Evolutionary conservation across 2,113 vertebrate species (phyloP).

Genomic region (Psammodynastes pulverulentus): DNA sequence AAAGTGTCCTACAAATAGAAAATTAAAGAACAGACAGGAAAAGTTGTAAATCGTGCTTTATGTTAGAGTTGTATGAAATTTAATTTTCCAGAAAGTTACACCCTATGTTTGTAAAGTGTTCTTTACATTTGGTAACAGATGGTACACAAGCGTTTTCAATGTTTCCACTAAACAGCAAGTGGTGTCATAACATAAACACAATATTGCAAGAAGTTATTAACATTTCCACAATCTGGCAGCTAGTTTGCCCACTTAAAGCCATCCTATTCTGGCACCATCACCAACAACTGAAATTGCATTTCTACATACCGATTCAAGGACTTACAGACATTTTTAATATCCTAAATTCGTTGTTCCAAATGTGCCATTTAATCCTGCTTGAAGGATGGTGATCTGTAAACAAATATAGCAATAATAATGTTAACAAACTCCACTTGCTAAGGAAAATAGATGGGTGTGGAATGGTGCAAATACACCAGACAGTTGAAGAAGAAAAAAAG

Average conservation of each 20-base stretch:
- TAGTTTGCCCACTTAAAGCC: slow-evolving; percentile 68
- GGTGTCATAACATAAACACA: slow-evolving; percentile 71
- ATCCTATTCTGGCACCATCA: slow-evolving; percentile 56
- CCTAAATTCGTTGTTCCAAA: neutral
- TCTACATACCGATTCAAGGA: neutral
- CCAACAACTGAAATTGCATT: neutral
- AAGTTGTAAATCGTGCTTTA: slow-evolving; percentile 72
- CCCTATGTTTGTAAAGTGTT: slow-evolving; percentile 74
- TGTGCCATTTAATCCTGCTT: neutral
- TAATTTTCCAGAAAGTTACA: slow-evolving; percentile 71
- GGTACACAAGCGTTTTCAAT: slow-evolving; percentile 69
- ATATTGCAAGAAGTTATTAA: slow-evolving; percentile 76
- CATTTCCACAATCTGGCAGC: slow-evolving; percentile 72
- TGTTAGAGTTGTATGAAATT: slow-evolving; percentile 61
- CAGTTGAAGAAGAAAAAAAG: neutral
- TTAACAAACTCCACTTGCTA: neutral
- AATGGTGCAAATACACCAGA: neutral
- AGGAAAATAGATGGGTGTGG: neutral
- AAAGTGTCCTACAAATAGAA: slow-evolving; percentile 63
- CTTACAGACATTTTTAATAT: neutral
- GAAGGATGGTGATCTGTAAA: neutral
- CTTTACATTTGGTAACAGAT: slow-evolving; percentile 74
- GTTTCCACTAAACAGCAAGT: slow-evolving; percentile 78
- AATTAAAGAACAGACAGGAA: slow-evolving; percentile 46
- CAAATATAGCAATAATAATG: neutral